Base-by-base conservation (phyloP, 2,797 vertebrate species). In the Cephalopachus bancanus region DNA sequence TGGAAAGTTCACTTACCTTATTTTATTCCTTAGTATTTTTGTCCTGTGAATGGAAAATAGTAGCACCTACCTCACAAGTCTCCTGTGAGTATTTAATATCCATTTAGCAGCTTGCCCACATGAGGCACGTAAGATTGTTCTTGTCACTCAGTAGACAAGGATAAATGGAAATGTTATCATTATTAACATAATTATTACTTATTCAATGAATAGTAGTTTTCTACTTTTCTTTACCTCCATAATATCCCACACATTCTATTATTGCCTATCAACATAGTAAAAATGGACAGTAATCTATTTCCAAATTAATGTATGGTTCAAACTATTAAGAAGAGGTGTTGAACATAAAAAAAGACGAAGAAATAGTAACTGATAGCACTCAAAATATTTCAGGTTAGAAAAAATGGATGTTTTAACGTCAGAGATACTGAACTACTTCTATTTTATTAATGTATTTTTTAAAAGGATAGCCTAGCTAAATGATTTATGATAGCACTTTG, bases 401-500 rank as follows among this genome's bases (percentile, higher is more conserved):
- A 81, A 51, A 94, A 76, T 37, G 60, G n/a, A 62, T 86, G 55
- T 93, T 92, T 91, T 80, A 59, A 92, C 93, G 57, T 86, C n/a
- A 80, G 89, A 53, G 57, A 83, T 71, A 83, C 33, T 28, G 24
- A 95, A 89, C 59, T 75, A 74, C 89, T 95, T 85, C 75, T 86
- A 44, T 94, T 95, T 96, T 96, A 94, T 91, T 97, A 88, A 83
- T 89, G 71, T 59, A 69, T 37, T 84, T 90, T 92, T 93, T 91
- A 65, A 93, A 96, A 95, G 60, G 59, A 28, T 78, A 83, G 83
- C 60, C 71, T 57, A 75, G 53, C n/a, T 90, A 91, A 92, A 95
- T 94, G 91, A 97, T 97, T 97, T 96, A 97, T 97, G 95, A 91
- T 22, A 94, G 71, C 64, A 94, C 80, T 96, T 96, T 84, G 92